Base-by-base conservation (phyloP, 2,113 vertebrate genomes). In the Atlantisia rogersi region DNA sequence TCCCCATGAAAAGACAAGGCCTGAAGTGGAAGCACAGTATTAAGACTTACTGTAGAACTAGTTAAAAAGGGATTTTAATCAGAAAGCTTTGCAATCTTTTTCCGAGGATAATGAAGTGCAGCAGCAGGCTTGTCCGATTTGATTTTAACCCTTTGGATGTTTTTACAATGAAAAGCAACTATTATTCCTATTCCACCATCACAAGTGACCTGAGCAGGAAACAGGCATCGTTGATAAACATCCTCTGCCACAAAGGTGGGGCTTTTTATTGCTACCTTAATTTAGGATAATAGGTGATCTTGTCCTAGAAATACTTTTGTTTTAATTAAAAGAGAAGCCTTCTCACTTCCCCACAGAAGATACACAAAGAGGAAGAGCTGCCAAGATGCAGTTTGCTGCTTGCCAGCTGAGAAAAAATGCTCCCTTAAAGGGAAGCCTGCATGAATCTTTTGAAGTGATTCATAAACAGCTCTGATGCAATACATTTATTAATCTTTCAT, bases 41-140 rank as follows among this genome's bases (percentile, higher is more conserved):
- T 82, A 90, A 83, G 89, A 82, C 63, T 88, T 73, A 53, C 29
- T 82, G 35, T 9, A 73, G 80, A 86, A 94, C 29, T 74, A 69
- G 59, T 88, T 88, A 42, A 63, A 76, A 82, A 68, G n/a, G 59
- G 80, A 83, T 83, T 96, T 94, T 82, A 86, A 82, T 88, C 88
- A 48, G 48, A 82, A 90, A 65, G 86, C 67, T 82, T 88, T 69
- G 63, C 63, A 86, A 59, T 60, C 39, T 58, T 58, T 85, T 77
- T 32, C 68, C 76, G 58, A 11, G 83, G 86, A 83, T 91, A 86
- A 96, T 91, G 76, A 94, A 90, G 44, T 32, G 44, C 55, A 75
- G 63, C 88, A 94, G 59, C 63, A 73, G 91, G 9, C 10, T 50
- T 6, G 9, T 76, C 65, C 73, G 71, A 69, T 83, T 77, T 88